Evolutionary conservation across 2,888 invertebrate genomes (phyloP), one percentile per base, ranked within the genome.

Genomic region (Xylophagus ater): DNA sequence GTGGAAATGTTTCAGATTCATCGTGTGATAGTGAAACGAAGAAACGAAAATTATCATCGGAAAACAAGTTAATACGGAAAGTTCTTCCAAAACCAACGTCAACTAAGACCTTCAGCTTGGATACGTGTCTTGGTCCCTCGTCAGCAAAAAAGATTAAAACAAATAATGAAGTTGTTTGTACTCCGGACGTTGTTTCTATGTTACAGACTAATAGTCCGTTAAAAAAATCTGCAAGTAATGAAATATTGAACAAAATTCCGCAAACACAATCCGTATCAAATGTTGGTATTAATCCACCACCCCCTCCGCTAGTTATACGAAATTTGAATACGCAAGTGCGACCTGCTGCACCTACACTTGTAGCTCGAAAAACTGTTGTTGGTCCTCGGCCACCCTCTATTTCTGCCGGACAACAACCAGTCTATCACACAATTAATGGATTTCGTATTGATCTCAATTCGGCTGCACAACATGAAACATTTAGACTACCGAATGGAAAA

Each of bases 141-240:
- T 33, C 60, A 60, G 34, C 54, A 54, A 9, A 21, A 45, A 0
- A 62, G 18, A 4, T 26, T 3, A 38, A 60, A 44, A 44, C 48
- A 3, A 61, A 60, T 31, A 59, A 59, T 43, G 68, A 73, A 49
- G 71, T 77, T 10, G 74, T 77, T 13, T 77, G 77, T 46, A 76
- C 76, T 1, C 77, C 76, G 1, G 77, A 76, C 55, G 47, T 65
- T 17, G 46, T 64, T 3, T 62, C 60, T 41, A 59, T 65, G 58
- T 43, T 62, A 8, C 59, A 60, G 26, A 59, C 60, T 1, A 62
- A 62, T 37, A 60, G 62, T 39, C 59, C 61, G 45, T 51, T 60
- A 9, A 60, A 62, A 2, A 54, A n/a, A n/a, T n/a, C n/a, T n/a
- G n/a, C n/a, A n/a, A n/a, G n/a, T 21, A 5, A 21, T 21, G 19